A percentile compares a stretch with the other conserved stretches of the same genome.
Conservation (phyloP, 2,888 invertebrate species). For the Dynastes tityus region DNA sequence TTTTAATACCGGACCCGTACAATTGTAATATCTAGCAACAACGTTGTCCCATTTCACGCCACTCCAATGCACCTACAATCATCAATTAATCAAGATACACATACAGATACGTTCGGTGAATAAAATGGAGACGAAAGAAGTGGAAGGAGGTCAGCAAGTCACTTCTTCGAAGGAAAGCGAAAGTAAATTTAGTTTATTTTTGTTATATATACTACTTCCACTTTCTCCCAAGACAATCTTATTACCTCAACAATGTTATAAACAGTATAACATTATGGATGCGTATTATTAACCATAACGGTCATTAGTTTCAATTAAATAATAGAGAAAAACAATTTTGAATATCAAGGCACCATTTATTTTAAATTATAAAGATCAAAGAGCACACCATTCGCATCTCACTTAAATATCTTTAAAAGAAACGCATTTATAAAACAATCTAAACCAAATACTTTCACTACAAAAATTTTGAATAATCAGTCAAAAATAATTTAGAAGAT, state of each 20-base stretch:
- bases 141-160: conserved; percentile 3
- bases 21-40: conserved; percentile 7
- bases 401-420: no score
- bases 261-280: conserved; percentile 8
- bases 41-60: conserved; percentile 4
- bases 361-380: no score
- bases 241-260: conserved; percentile 10
- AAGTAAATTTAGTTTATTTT: conserved; percentile 38
- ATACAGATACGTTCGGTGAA: conserved; percentile 29
- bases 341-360: no score
- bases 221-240: conserved; percentile 5
- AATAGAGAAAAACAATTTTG: no score
- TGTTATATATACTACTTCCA: background rate
- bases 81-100: conserved; percentile 45
- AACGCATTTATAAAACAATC: no score
- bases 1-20: background rate
- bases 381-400: no score
- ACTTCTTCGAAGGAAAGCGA: conserved; percentile 33
- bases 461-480: no score
- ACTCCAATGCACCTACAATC: conserved; percentile 13
- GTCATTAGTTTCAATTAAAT: background rate
- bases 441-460: no score
- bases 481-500: no score
- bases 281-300: conserved; percentile 12
- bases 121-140: conserved; percentile 24